A percentile compares a stretch with the other conserved stretches of the same genome.
Evolutionary conservation across 92 coral and sea anemone species (phyloP).

Genomic region (Micromussa lordhowensis): DNA sequence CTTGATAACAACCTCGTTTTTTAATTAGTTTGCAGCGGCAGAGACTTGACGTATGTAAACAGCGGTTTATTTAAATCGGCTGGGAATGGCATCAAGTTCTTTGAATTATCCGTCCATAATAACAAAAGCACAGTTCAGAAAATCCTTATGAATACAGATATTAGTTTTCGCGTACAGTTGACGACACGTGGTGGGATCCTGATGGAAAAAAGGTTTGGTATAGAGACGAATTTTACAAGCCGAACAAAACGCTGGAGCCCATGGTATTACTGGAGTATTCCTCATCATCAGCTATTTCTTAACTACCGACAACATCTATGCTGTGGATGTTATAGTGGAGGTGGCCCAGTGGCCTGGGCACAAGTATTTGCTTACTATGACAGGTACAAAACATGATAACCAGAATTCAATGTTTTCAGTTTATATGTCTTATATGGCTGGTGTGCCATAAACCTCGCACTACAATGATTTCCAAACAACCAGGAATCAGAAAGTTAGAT

Average conservation of each 20-base stretch:
- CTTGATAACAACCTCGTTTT: neutral
- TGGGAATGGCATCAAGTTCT: slow-evolving; percentile 28
- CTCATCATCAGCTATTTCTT: slow-evolving; percentile 41
- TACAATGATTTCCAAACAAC: no score
- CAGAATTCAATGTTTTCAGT: neutral
- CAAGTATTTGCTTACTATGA: slow-evolving; percentile 58
- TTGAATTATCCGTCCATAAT: slow-evolving; percentile 20
- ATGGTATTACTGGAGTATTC: slow-evolving; percentile 40
- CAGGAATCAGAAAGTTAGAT: no score
- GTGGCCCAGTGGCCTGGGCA: slow-evolving; percentile 75
- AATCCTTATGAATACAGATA: slow-evolving; percentile 22
- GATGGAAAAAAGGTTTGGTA: slow-evolving; percentile 14
- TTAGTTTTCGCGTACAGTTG: slow-evolving; percentile 23
- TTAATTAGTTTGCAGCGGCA: neutral
- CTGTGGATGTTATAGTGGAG: slow-evolving; percentile 67
- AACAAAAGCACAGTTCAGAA: slow-evolving; percentile 9
- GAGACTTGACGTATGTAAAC: neutral
- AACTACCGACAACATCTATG: slow-evolving; percentile 35
- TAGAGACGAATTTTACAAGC: slow-evolving; percentile 18
- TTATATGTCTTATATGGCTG: no score
- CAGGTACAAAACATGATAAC: slow-evolving; percentile 10
- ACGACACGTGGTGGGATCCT: neutral
- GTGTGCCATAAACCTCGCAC: neutral
- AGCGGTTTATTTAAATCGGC: neutral
- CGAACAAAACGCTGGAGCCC: slow-evolving; percentile 37